Percentiles rank a stretch among this genome's conserved stretches.
Evolutionary conservation across 2,888 invertebrate genomes (phyloP).

Genomic region (Cryptocephalus primarius): DNA sequence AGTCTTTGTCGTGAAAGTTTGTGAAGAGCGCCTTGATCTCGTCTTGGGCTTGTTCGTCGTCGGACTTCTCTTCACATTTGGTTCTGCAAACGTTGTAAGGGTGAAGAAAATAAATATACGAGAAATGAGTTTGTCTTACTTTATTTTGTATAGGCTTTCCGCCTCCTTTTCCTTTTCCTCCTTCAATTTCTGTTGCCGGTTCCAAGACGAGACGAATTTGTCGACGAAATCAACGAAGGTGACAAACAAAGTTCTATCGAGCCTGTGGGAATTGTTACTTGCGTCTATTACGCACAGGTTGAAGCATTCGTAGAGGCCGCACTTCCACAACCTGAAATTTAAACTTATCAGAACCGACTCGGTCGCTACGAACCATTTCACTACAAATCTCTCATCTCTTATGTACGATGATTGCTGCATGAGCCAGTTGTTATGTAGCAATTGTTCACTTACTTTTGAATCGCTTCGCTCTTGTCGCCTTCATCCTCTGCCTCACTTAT

Average conservation of each 20-base stretch:
- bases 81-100: constrained; percentile 35
- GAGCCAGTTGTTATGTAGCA: too few relatives aligned
- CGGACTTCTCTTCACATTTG: constrained; percentile 54
- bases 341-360: background rate
- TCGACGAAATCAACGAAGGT: constrained; percentile 45
- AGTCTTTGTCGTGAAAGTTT: constrained; percentile 55
- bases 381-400: too few relatives aligned
- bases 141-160: constrained; percentile 65
- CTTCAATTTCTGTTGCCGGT: constrained; percentile 58
- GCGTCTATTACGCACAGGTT: constrained; percentile 51
- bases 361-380: background rate
- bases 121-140: constrained; percentile 31
- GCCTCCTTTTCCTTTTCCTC: constrained; percentile 59
- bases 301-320: constrained; percentile 56
- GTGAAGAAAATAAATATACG: background rate
- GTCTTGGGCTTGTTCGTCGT: constrained; percentile 52
- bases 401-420: too few relatives aligned
- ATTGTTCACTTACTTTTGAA: constrained; percentile 38
- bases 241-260: constrained; percentile 22
- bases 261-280: constrained; percentile 14
- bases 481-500: constrained; percentile 16
- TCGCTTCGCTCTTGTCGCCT: constrained; percentile 28
- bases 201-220: constrained; percentile 62
- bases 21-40: constrained; percentile 64
- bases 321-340: constrained; percentile 48